Evolutionary conservation across 2,113 vertebrate species (phyloP), one percentile per base, ranked within the genome.

Genomic region (Aspiorhynchus laticeps): DNA sequence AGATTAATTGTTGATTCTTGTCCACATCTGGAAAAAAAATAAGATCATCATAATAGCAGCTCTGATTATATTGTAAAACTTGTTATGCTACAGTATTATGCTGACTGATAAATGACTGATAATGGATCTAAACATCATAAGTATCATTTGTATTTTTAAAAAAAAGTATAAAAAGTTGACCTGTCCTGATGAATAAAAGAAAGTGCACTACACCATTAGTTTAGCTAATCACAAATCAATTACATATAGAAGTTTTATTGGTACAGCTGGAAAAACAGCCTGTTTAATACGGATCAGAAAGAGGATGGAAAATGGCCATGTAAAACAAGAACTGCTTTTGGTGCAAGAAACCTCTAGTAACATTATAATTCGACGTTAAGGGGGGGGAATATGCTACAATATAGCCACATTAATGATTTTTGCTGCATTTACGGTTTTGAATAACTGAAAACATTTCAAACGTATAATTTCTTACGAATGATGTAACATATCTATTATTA

Each of bases 401-500:
- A 67, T 12, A 31, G 0, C 24, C 2, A 21, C 21, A 26, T 61
- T 63, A 41, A 9, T 15, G 7, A 26, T 43, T 43, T 28, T 21
- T 19, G 61, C 38, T 46, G 41, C 2, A 63, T 61, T 63, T 41
- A 63, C 79, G 4, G 24, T 81, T 81, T 81, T 80, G 75, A 7
- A 46, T 33, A 82, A 41, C 26, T 15, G 77, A 59, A 36, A 53
- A 79, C 31, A 59, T 59, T 59, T 41, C 9, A 36, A 36, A 51
- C 7, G 4, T 48, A 48, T 67, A 21, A 67, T 82, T 11, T 82
- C 38, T 14, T 6, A 48, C 28, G 63, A 19, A 48, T 83, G 43
- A 83, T 71, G 81, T 51, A 71, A 83, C 43, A 8, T 24, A 51
- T 51, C 63, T 69, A 71, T 82, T 82, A 48, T 65, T 82, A 63